phyloP scores from a whole-genome alignment of 2,888 invertebrate species.

The Salpingus planirostris region DNA sequence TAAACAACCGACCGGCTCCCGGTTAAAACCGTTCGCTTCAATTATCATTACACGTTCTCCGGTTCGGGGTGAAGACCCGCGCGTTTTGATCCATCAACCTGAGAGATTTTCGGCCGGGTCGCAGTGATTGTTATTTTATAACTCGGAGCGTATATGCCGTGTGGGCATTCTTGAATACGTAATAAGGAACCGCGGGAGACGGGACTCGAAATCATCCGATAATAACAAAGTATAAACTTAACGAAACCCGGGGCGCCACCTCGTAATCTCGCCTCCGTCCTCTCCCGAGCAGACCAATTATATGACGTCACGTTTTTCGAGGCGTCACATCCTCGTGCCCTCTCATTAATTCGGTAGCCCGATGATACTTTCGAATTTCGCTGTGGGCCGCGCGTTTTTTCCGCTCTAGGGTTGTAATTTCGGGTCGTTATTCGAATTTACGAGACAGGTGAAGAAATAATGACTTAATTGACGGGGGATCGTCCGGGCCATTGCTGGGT shows the following conservation, averaged over 20 bases:
- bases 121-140: slow-evolving; percentile 5
- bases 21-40: no score
- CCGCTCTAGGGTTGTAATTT: no score
- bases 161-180: slow-evolving; percentile 7
- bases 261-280: no score
- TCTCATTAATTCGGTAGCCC: slow-evolving; percentile 8
- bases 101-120: no score
- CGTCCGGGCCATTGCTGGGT: no score
- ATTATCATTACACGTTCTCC: no score
- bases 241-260: slow-evolving; percentile 4
- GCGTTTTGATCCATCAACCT: no score
- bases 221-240: slow-evolving; percentile 5
- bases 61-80: no score
- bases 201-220: slow-evolving; percentile 5
- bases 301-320: slow-evolving; percentile 5
- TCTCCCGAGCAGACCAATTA: slow-evolving; percentile 4
- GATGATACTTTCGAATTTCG: slow-evolving; percentile 4
- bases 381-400: no score
- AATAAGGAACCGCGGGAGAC: slow-evolving; percentile 8
- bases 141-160: slow-evolving; percentile 1
- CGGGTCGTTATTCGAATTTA: slow-evolving; percentile 22
- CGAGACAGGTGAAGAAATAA: slow-evolving; percentile 31
- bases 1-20: slow-evolving; percentile 1
- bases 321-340: slow-evolving; percentile 1
- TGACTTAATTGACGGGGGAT: slow-evolving; percentile 24